A percentile compares a stretch with the other conserved stretches of the same genome.
Evolutionary conservation across 2,888 invertebrate genomes (phyloP).

Genomic region (Aromia moschata): DNA sequence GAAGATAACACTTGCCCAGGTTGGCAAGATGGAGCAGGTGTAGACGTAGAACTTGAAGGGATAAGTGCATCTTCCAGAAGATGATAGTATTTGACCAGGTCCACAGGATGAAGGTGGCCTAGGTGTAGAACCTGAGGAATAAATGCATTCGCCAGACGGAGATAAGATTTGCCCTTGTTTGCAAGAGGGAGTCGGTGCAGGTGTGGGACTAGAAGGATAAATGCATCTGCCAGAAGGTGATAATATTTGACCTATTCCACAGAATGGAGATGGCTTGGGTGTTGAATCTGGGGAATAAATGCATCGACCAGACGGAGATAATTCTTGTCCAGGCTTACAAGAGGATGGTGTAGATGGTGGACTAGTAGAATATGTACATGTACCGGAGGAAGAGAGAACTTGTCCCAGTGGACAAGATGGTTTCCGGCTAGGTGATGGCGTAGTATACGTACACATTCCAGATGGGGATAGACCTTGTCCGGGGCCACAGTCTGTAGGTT

Average conservation of each 20-base stretch:
- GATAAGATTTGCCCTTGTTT: conserved; percentile 38
- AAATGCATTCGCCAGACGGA: conserved; percentile 17
- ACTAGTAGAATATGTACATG: conserved; percentile 23
- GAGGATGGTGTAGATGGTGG: not conserved
- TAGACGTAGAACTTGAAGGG: no score
- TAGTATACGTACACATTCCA: conserved; percentile 19
- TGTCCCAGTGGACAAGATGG: conserved; percentile 36
- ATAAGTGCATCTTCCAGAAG: conserved; percentile 8
- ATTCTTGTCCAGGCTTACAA: conserved; percentile 36
- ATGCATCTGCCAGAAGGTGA: conserved; percentile 20
- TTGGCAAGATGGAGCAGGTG: conserved; percentile 21
- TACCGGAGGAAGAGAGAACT: conserved; percentile 26
- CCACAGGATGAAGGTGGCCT: not conserved
- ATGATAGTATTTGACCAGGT: not conserved
- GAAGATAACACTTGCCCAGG: conserved; percentile 9
- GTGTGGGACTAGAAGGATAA: conserved; percentile 12
- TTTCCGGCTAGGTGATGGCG: not conserved
- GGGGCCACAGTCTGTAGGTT: conserved; percentile 13
- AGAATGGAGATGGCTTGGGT: conserved; percentile 51
- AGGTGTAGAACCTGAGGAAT: conserved; percentile 12
- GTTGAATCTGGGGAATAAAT: conserved; percentile 38
- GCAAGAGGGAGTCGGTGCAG: conserved; percentile 30
- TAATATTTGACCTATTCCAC: conserved; percentile 60
- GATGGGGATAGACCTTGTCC: conserved; percentile 31
- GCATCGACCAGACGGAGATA: conserved; percentile 53